Conservation (phyloP, 2,797 vertebrate species). For the Ispidina lecontei region DNA sequence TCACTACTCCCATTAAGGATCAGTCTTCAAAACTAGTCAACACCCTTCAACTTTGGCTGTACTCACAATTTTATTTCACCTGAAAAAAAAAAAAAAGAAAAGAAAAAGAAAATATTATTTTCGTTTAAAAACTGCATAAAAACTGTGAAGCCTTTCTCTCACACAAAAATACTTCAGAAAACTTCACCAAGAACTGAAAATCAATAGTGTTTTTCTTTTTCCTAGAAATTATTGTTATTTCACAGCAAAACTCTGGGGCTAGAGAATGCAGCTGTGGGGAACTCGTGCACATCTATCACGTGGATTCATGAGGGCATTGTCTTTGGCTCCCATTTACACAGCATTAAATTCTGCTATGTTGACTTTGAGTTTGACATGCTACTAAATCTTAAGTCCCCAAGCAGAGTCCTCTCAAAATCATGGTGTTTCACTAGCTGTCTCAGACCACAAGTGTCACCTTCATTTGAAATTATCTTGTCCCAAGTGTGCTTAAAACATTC, state of each 20-base stretch:
- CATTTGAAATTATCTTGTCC: slow-evolving; percentile 22
- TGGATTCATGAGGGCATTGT: slow-evolving; percentile 17
- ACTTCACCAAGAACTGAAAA: background rate
- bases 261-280: background rate
- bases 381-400: slow-evolving; percentile 54
- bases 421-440: slow-evolving; percentile 10
- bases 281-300: background rate
- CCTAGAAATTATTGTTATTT: background rate
- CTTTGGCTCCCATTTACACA: slow-evolving; percentile 32
- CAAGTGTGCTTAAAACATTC: background rate
- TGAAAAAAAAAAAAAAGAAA: background rate
- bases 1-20: background rate
- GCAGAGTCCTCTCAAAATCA: slow-evolving; percentile 25
- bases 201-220: slow-evolving; percentile 16
- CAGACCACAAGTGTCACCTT: slow-evolving; percentile 42
- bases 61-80: background rate
- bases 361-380: slow-evolving; percentile 36
- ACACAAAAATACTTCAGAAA: slow-evolving; percentile 9
- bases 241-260: background rate
- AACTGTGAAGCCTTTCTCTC: background rate
- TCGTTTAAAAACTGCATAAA: background rate
- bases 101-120: background rate
- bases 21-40: background rate
- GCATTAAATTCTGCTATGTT: slow-evolving; percentile 47
- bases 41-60: background rate